phyloP scores from a whole-genome alignment of 2,113 vertebrate species.

The Gavia stellata region DNA sequence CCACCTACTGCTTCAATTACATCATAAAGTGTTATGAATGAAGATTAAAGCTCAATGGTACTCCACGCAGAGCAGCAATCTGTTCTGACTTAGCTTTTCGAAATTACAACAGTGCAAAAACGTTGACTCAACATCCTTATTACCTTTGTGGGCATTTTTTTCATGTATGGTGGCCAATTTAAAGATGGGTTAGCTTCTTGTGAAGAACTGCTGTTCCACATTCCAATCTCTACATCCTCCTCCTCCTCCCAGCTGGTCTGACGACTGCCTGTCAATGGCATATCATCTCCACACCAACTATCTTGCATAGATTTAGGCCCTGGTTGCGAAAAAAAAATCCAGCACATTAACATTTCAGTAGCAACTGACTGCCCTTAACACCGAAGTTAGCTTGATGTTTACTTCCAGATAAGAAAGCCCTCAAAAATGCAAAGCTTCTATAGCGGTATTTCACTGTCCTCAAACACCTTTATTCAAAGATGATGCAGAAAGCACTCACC shows the following conservation, averaged over 20 bases:
- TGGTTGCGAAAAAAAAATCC: constrained; percentile 10
- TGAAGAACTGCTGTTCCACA: constrained; percentile 90
- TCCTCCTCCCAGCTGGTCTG: constrained; percentile 91
- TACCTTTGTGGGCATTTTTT: constrained; percentile 92
- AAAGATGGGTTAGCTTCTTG: constrained; percentile 86
- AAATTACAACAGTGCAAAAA: neutral
- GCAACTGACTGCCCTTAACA: neutral
- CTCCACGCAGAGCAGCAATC: neutral
- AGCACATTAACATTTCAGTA: neutral
- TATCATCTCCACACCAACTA: constrained; percentile 88
- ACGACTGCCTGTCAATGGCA: constrained; percentile 73
- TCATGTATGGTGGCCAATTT: constrained; percentile 89
- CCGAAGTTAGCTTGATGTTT: neutral
- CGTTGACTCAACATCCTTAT: neutral
- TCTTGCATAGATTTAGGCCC: constrained; percentile 95
- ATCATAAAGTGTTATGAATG: neutral
- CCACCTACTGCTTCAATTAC: neutral
- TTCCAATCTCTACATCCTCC: constrained; percentile 94
- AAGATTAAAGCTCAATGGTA: neutral
- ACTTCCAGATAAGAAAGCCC: neutral
- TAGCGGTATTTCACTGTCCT: neutral
- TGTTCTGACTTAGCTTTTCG: neutral
- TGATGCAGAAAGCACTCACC: constrained; percentile 70
- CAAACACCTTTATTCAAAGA: neutral
- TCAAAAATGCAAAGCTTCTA: neutral